phyloP scores from a whole-genome alignment of 2,797 vertebrate species.

The Xenentodon cancila region DNA sequence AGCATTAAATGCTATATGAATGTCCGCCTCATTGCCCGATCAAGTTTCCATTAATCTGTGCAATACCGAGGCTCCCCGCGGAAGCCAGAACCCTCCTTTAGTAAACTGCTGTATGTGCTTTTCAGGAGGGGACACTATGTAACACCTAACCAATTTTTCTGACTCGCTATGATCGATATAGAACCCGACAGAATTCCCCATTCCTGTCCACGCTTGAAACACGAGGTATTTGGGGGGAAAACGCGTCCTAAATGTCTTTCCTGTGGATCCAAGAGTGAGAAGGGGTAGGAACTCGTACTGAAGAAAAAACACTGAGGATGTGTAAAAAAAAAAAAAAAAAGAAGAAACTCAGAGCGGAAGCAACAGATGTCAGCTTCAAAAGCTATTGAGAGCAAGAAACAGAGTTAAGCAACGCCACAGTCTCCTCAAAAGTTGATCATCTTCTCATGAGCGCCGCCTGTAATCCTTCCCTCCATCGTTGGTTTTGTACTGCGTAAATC shows the following conservation, averaged over 20 bases:
- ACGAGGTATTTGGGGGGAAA: conserved; percentile 50
- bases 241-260: conserved; percentile 53
- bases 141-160: conserved; percentile 23
- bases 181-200: conserved; percentile 39
- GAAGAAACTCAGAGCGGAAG: conserved; percentile 17
- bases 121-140: conserved; percentile 5
- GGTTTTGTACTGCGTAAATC: conserved; percentile 53
- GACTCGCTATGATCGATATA: conserved; percentile 42
- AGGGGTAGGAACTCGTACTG: conserved; percentile 45
- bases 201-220: conserved; percentile 52
- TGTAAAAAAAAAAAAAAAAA: conserved; percentile 9
- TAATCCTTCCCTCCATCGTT: conserved; percentile 20
- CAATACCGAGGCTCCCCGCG: background rate
- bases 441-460: conserved; percentile 6
- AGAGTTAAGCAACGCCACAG: conserved; percentile 14
- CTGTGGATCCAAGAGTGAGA: conserved; percentile 38
- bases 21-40: conserved; percentile 19
- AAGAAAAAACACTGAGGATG: conserved; percentile 58
- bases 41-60: conserved; percentile 3
- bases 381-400: conserved; percentile 33
- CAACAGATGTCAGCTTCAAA: conserved; percentile 27
- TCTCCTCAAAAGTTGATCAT: conserved; percentile 20
- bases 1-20: conserved; percentile 19
- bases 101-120: conserved; percentile 3
- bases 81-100: background rate